These are phyloP conservation scores for Hypena proboscidalis DNA, from an alignment of 2,888 invertebrate species.

Conservation along the genomic window DNA sequence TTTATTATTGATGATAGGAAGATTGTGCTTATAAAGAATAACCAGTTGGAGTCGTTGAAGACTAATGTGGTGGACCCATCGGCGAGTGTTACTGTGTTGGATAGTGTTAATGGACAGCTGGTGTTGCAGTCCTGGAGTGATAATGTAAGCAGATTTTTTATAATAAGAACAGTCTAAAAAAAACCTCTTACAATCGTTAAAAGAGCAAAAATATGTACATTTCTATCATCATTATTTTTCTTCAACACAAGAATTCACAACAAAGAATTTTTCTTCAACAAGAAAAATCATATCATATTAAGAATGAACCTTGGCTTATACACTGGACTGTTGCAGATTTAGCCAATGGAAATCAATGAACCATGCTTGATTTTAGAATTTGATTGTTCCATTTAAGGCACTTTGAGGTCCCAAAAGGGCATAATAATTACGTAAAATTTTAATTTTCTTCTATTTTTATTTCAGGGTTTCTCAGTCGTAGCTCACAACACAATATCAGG, in stretches of 20 bases:
- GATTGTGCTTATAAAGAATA: slow-evolving; percentile 65
- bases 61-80: slow-evolving; percentile 53
- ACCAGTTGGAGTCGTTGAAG: slow-evolving; percentile 59
- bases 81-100: slow-evolving; percentile 65
- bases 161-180: too few species aligned
- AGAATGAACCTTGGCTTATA: too few species aligned
- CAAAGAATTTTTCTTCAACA: too few species aligned
- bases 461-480: slow-evolving; percentile 74
- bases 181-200: too few species aligned
- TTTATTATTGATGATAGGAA: slow-evolving; percentile 69
- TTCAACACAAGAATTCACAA: too few species aligned
- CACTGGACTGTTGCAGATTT: too few species aligned
- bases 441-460: slow-evolving; percentile 7
- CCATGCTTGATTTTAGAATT: too few species aligned
- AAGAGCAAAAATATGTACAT: too few species aligned
- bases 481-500: slow-evolving; percentile 68
- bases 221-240: too few species aligned
- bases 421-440: background rate
- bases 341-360: too few species aligned
- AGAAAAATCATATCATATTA: too few species aligned
- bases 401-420: background rate
- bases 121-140: slow-evolving; percentile 69
- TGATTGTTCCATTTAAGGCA: background rate
- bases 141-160: slow-evolving; percentile 52
- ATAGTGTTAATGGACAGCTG: slow-evolving; percentile 60